Evolutionary conservation across 2,888 invertebrate species (phyloP), one percentile per base, ranked within the genome.

Genomic region (Nymphalis urticae): DNA sequence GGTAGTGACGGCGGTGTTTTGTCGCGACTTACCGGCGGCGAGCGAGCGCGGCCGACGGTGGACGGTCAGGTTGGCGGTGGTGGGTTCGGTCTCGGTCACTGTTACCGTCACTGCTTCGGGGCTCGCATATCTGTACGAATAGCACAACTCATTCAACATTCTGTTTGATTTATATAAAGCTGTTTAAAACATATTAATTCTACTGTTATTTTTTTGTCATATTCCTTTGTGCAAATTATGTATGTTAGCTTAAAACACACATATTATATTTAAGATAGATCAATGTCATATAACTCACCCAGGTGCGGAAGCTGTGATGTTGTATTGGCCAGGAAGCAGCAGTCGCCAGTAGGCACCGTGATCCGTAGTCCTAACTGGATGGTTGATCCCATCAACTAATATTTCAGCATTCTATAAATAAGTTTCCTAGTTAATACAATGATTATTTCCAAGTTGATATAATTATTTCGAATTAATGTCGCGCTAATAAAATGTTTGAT

Each of bases 341-440:
- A 99, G 91, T 70, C 99, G 94, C 99, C 99, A 99, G 89, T 96
- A 99, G 85, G 98, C 98, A 7, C 99, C 99, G 24, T 94, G 92
- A 54, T 93, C 92, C 0, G 97, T 96, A 0, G 97, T 96, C 1
- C 94, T 94, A 16, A 99, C 94, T 65, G 95, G 94, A 84, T 99
- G 98, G 62, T 95, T 91, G 69, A 98, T 95, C 0, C 96, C 96
- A 54, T 94, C 93, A 2, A 99, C 95, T 36, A 93, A 87, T 59
- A 99, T 94, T 73, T 94, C 93, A 0, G 97, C 99, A 80, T 95
- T 95, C 84, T 93, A 82, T 0, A 81, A 79, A 62, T 50, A 27
- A 64, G 24, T 8, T 17, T 36, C 17, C 1, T 2, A 54, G 27
- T 21, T 0, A 27, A 27, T 16, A 54, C 4, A 27, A 27, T 17